Percentiles rank a stretch among this genome's conserved stretches.
These are phyloP conservation scores for Punctoribates punctum DNA, from an alignment of 2,888 invertebrate genomes.

Conservation along the genomic window DNA sequence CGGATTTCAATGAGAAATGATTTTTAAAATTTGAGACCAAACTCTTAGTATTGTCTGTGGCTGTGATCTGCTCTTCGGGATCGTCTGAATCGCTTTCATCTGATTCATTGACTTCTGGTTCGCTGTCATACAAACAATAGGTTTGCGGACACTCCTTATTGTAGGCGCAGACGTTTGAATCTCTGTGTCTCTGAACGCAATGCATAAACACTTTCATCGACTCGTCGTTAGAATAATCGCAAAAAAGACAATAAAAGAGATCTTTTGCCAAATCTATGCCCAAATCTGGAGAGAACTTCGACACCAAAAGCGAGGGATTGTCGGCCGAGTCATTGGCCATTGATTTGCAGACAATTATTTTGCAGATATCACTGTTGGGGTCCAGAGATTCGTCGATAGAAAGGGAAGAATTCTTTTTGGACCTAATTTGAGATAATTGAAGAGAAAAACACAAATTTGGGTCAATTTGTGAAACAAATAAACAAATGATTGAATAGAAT, in stretches of 20 bases:
- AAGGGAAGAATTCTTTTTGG: not conserved
- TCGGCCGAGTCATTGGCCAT: not conserved
- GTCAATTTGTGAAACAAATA: not conserved
- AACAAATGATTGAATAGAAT: not conserved
- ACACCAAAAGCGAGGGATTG: not conserved
- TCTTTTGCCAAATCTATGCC: not conserved
- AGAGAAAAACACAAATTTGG: not conserved
- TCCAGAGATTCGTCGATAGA: not conserved
- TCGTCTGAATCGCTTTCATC: not conserved
- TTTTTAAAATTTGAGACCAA: not conserved
- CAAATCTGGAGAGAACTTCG: not conserved
- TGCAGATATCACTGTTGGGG: not conserved
- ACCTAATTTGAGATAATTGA: not conserved
- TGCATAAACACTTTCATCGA: not conserved
- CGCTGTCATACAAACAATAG: not conserved
- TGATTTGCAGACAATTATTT: constrained; percentile 18
- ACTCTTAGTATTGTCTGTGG: not conserved
- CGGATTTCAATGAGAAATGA: not conserved
- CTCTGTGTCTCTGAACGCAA: not conserved
- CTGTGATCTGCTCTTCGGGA: too few relatives aligned
- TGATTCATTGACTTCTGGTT: not conserved
- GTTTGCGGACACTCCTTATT: not conserved
- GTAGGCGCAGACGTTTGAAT: not conserved
- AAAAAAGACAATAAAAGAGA: not conserved
- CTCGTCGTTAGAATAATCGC: not conserved